Conservation (phyloP, 2,797 vertebrate genomes). For the Arnoldichthys spilopterus region DNA sequence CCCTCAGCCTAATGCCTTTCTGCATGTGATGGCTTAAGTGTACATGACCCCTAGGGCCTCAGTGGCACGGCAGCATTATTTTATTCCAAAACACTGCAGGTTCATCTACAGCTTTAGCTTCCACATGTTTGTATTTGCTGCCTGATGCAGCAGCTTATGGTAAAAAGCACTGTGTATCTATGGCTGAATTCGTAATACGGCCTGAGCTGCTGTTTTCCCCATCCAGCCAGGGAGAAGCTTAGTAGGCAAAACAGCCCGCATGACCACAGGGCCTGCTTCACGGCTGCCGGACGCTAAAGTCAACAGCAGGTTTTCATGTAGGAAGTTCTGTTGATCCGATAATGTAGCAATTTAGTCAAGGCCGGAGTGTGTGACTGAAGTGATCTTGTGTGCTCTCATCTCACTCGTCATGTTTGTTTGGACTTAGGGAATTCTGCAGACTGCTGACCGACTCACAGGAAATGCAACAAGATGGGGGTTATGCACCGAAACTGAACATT, state of each 20-base stretch:
- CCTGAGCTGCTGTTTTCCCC: slow-evolving; percentile 17
- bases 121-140: slow-evolving; percentile 15
- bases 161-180: slow-evolving; percentile 6
- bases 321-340: slow-evolving; percentile 3
- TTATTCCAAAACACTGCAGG: background rate
- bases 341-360: background rate
- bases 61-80: background rate
- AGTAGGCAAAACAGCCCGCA: background rate
- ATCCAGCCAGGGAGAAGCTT: background rate
- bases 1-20: background rate
- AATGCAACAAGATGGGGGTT: background rate
- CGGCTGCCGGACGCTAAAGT: background rate
- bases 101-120: background rate
- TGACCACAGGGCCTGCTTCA: background rate
- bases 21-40: background rate
- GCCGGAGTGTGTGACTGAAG: background rate
- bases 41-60: background rate
- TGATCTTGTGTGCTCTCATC: background rate
- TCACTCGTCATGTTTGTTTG: background rate
- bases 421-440: background rate
- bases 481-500: too few relatives aligned
- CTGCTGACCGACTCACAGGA: background rate
- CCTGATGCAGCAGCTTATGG: background rate
- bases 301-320: background rate
- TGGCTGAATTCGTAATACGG: background rate